These are phyloP conservation scores for Agrochola circellaris DNA, from an alignment of 2,888 invertebrate genomes.

Conservation along the genomic window DNA sequence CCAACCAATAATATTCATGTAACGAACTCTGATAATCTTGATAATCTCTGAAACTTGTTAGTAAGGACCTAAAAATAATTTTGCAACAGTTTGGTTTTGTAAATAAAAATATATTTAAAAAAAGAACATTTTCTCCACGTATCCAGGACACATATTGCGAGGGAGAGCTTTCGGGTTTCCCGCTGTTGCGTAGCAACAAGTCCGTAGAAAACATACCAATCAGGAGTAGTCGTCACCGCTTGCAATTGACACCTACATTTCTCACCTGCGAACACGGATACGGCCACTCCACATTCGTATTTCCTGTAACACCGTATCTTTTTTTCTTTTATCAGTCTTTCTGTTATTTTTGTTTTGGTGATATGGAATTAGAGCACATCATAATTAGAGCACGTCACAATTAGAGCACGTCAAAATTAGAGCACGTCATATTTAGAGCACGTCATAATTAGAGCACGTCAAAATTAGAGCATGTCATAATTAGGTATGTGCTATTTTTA, in stretches of 20 bases:
- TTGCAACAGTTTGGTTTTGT: not conserved
- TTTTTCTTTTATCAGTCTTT: not conserved
- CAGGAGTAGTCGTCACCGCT: constrained; percentile 52
- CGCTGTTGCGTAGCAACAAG: constrained; percentile 38
- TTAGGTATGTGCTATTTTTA: not conserved
- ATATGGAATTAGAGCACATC: constrained; percentile 3
- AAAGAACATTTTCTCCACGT: not conserved
- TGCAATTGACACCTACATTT: constrained; percentile 70
- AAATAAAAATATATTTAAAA: not conserved
- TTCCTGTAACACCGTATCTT: constrained; percentile 34
- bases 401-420: too few species aligned
- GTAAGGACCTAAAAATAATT: not conserved
- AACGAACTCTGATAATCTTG: not conserved
- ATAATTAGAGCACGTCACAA: not conserved
- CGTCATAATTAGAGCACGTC: too few species aligned
- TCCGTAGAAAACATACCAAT: constrained; percentile 50
- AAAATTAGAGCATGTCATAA: not conserved
- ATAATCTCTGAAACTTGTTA: not conserved
- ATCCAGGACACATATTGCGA: constrained; percentile 24
- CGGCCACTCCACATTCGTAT: constrained; percentile 34
- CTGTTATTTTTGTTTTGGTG: not conserved
- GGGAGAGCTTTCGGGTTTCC: constrained; percentile 27
- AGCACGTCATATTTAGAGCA: too few species aligned
- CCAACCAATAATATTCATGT: not conserved
- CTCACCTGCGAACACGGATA: constrained; percentile 50